phyloP scores from a whole-genome alignment of 2,113 vertebrate species.

The Vimba vimba region DNA sequence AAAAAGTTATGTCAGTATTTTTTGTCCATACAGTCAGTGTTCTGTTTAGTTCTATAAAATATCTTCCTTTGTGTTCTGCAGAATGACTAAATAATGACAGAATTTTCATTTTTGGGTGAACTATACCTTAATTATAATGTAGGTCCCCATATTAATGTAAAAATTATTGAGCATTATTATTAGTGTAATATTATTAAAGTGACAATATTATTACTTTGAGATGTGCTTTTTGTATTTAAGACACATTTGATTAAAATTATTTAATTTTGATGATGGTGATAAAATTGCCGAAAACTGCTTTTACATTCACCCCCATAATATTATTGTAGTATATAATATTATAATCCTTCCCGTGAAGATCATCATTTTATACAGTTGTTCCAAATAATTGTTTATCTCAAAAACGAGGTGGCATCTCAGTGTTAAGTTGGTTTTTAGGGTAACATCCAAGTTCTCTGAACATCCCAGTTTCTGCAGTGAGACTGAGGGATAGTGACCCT shows the following conservation, averaged over 20 bases:
- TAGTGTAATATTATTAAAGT: not conserved
- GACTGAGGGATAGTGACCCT: not conserved
- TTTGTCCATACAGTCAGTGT: not conserved
- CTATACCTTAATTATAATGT: not conserved
- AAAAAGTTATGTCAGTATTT: too few relatives aligned
- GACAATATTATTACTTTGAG: not conserved
- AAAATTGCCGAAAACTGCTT: not conserved
- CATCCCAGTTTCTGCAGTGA: not conserved
- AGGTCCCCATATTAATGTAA: not conserved
- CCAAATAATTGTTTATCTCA: not conserved
- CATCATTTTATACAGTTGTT: not conserved
- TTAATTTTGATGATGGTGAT: not conserved
- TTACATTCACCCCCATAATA: not conserved
- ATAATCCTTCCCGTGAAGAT: not conserved
- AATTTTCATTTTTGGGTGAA: not conserved
- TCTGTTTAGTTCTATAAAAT: not conserved
- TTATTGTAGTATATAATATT: not conserved
- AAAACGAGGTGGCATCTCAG: not conserved
- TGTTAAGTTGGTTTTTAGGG: not conserved
- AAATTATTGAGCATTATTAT: not conserved
- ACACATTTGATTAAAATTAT: not conserved
- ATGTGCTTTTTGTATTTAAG: not conserved
- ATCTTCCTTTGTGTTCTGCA: too few relatives aligned
- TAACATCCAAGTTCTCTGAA: not conserved
- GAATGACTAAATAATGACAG: too few relatives aligned